phyloP scores from a whole-genome alignment of 2,113 vertebrate genomes.

The Nyctibius bracteatus region DNA sequence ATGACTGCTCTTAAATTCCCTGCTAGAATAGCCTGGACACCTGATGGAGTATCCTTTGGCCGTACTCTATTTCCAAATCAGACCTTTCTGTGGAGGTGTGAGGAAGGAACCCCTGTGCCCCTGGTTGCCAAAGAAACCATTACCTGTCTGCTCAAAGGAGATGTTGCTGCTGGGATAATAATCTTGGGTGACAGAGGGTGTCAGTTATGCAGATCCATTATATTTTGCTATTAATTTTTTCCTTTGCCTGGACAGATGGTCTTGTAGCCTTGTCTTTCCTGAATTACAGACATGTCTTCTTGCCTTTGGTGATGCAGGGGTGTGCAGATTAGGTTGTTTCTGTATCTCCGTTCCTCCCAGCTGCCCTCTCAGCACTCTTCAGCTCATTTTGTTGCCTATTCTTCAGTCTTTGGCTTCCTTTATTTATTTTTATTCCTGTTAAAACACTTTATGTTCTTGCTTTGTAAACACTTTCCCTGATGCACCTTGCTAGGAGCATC shows the following conservation, averaged over 20 bases:
- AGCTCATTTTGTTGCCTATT: background rate
- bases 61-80: background rate
- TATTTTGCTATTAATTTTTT: fast-evolving
- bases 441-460: fast-evolving
- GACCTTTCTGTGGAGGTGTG: background rate
- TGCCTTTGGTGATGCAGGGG: background rate
- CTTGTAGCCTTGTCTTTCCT: background rate
- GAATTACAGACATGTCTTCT: fast-evolving
- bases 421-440: background rate
- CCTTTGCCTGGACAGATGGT: background rate
- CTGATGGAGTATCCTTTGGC: background rate
- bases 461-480: background rate
- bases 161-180: fast-evolving
- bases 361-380: background rate
- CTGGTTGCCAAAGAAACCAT: background rate
- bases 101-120: background rate
- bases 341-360: background rate
- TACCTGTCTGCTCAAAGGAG: background rate
- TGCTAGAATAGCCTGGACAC: background rate
- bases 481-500: fast-evolving
- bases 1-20: background rate
- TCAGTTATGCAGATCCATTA: fast-evolving
- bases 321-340: background rate
- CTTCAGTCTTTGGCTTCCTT: background rate
- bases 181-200: fast-evolving